Conservation (phyloP, 2,797 vertebrate species). For the Epinephelus awoara region DNA sequence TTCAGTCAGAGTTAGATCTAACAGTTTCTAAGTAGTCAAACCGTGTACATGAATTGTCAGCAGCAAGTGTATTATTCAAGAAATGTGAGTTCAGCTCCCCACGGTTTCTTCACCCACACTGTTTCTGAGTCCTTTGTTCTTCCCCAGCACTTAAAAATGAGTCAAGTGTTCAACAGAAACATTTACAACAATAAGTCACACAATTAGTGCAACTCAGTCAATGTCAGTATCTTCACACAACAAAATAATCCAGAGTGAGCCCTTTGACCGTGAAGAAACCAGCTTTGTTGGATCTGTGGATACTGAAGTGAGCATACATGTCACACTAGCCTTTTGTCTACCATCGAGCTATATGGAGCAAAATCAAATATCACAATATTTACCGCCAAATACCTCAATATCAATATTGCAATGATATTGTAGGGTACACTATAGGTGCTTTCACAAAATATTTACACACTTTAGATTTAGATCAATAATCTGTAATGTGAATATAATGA, state of each 20-base stretch:
- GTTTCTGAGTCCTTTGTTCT: background rate
- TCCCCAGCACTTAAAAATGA: background rate
- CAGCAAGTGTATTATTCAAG: background rate
- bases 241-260: background rate
- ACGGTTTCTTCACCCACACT: background rate
- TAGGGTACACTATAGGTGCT: too few species aligned
- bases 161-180: background rate
- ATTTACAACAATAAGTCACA: background rate
- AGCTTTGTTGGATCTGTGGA: background rate
- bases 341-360: too few species aligned
- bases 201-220: background rate
- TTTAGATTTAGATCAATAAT: too few species aligned
- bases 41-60: background rate
- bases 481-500: too few species aligned
- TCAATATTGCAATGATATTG: too few species aligned
- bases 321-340: background rate
- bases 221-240: background rate
- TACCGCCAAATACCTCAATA: too few species aligned
- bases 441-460: too few species aligned
- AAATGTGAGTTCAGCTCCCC: background rate
- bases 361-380: too few species aligned
- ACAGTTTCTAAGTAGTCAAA: background rate
- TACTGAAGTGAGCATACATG: background rate
- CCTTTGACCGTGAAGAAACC: background rate
- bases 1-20: background rate